Conservation (phyloP, 2,888 invertebrate genomes). For the Griposia aprilina region DNA sequence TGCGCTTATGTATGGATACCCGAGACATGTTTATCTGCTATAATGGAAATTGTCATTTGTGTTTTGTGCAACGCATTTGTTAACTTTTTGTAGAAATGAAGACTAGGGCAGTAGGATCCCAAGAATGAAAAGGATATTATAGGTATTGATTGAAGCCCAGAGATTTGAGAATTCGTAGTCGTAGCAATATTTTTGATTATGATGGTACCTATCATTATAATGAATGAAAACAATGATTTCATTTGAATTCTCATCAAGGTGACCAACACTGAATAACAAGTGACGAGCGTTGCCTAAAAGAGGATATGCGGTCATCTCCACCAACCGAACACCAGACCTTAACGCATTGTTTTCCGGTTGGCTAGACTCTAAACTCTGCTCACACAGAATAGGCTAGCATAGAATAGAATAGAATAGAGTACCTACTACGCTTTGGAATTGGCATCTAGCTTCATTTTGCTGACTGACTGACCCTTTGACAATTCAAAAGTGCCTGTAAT, state of each 20-base stretch:
- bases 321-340: conserved; percentile 2
- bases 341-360: not conserved
- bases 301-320: conserved; percentile 52
- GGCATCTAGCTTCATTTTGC: no score
- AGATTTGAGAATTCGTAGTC: not conserved
- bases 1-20: conserved; percentile 27
- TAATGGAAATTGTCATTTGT: conserved; percentile 26
- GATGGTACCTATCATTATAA: conserved; percentile 1
- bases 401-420: no score
- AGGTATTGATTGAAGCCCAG: not conserved
- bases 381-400: not conserved
- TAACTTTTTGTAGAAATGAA: conserved; percentile 26
- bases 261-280: conserved; percentile 30
- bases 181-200: conserved; percentile 1
- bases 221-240: conserved; percentile 32
- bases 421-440: no score
- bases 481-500: no score
- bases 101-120: not conserved
- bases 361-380: not conserved
- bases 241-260: conserved; percentile 47
- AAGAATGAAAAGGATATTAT: not conserved
- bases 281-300: conserved; percentile 25
- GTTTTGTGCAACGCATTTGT: conserved; percentile 25
- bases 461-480: no score
- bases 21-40: conserved; percentile 24